phyloP scores from a whole-genome alignment of 2,888 invertebrate genomes.

The Parnassius orleans region DNA sequence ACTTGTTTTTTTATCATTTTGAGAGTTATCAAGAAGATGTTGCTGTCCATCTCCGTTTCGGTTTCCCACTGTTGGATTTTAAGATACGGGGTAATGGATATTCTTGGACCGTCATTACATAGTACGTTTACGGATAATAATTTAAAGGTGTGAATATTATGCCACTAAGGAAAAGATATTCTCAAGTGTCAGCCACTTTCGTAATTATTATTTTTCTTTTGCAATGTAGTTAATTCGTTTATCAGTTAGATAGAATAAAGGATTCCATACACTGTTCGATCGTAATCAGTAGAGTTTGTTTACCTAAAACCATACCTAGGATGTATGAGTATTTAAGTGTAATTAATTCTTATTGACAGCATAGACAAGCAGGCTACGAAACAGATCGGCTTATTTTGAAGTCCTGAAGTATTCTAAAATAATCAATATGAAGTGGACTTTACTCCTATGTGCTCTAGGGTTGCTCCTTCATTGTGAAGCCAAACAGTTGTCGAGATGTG shows the following conservation, averaged over 20 bases:
- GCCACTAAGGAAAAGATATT: no score
- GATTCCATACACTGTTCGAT: background rate
- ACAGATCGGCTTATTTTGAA: background rate
- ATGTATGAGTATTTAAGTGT: background rate
- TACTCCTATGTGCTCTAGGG: slow-evolving; percentile 11
- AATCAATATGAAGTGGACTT: slow-evolving; percentile 14
- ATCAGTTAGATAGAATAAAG: background rate
- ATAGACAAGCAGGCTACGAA: background rate
- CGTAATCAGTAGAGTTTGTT: background rate
- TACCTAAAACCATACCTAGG: background rate
- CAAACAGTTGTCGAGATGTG: slow-evolving; percentile 32
- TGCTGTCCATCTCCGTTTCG: no score
- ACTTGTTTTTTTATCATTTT: no score
- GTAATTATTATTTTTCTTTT: background rate
- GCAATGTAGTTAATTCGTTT: background rate
- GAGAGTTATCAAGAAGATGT: no score
- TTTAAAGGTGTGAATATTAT: no score
- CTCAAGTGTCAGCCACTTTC: no score
- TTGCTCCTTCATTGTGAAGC: slow-evolving; percentile 28
- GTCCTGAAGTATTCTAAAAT: background rate
- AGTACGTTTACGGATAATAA: no score
- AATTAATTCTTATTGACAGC: background rate
- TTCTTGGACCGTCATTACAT: no score
- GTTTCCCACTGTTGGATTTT: no score
- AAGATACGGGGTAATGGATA: no score